Evolutionary conservation across 2,113 vertebrate genomes (phyloP).

Genomic region (Antennarius striatus): DNA sequence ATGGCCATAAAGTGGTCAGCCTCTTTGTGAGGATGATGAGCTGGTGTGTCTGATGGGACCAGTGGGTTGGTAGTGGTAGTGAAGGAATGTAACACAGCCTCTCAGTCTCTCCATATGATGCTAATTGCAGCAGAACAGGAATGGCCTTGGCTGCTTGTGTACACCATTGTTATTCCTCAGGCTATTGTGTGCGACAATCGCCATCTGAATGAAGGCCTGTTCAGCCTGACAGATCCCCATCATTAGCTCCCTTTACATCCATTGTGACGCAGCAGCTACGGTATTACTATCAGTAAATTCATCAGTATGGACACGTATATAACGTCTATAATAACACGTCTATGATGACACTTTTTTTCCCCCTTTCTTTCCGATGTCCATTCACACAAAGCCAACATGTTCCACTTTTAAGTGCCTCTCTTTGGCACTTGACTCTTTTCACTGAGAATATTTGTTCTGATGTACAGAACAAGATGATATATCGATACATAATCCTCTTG

Average conservation of each 20-base stretch:
- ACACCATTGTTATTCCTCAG: conserved; percentile 69
- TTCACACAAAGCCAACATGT: conserved; percentile 7
- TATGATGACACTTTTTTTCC: background rate
- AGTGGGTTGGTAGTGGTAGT: conserved; percentile 57
- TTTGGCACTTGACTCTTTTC: background rate
- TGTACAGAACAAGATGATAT: too few relatives aligned
- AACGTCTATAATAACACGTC: conserved; percentile 9
- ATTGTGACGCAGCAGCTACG: conserved; percentile 64
- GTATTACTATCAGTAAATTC: conserved; percentile 55
- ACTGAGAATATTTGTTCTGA: background rate
- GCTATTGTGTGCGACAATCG: conserved; percentile 63
- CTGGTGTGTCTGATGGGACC: conserved; percentile 50
- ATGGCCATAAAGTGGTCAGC: conserved; percentile 67
- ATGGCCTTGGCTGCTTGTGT: conserved; percentile 65
- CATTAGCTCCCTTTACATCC: conserved; percentile 66
- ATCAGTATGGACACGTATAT: conserved; percentile 1
- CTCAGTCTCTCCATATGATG: conserved; percentile 67
- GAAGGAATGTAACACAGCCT: conserved; percentile 67
- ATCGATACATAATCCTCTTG: too few relatives aligned
- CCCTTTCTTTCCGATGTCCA: background rate
- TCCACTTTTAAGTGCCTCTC: background rate
- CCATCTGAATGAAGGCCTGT: conserved; percentile 65
- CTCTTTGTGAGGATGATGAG: conserved; percentile 71
- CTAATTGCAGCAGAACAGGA: conserved; percentile 70
- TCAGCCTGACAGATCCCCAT: conserved; percentile 61